Base-by-base conservation (phyloP, 1,140 invertebrate genomes). In the Ceratosolen solmsi region DNA sequence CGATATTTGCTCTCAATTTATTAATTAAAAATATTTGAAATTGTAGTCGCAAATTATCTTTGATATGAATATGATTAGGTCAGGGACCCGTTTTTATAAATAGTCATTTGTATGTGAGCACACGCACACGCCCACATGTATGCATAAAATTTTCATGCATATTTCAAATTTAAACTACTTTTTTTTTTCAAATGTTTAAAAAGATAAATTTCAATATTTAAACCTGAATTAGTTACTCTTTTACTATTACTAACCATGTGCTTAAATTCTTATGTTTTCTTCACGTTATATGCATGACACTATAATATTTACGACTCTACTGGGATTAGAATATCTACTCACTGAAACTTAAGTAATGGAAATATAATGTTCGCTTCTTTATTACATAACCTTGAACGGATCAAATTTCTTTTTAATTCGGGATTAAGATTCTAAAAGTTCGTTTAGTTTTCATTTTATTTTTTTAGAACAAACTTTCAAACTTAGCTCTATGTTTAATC, bases 371-470 rank as follows among this genome's bases (percentile, higher is more conserved):
- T 36, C 30, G 20, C 30, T 63, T 63, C n/a, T 63, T 63, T 33
- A 33, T 20, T 63, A 33, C 60, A 33, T 33, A 63, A 63, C 30
- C 60, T 63, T 63, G 30, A 63, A 63, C 13, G 27, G 2, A 63
- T 33, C 13, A 63, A 63, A 63, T 63, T 63, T 63, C 30, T 30
- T 4, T 63, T 63, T 63, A 63, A 33, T 36, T 5, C 13, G 17
- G 30, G 27, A 63, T 63, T 63, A 33, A 63, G 60, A 63, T 33
- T 63, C 30, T 33, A 33, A 63, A 63, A 63, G 27, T 63, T 63
- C 30, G 27, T 63, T 36, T 17, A 15, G 5, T 33, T 15, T 63
- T 63, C 27, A 1, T 33, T 33, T 63, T 33, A 4, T 54, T 54
- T 33, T 46, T 46, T 46, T 46, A 7, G 27, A 33, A 36, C 15